A percentile compares a stretch with the other conserved stretches of the same genome.
These are phyloP conservation scores for Cremastinae sp. DNA, from an alignment of 2,888 invertebrate genomes.

Conservation along the genomic window DNA sequence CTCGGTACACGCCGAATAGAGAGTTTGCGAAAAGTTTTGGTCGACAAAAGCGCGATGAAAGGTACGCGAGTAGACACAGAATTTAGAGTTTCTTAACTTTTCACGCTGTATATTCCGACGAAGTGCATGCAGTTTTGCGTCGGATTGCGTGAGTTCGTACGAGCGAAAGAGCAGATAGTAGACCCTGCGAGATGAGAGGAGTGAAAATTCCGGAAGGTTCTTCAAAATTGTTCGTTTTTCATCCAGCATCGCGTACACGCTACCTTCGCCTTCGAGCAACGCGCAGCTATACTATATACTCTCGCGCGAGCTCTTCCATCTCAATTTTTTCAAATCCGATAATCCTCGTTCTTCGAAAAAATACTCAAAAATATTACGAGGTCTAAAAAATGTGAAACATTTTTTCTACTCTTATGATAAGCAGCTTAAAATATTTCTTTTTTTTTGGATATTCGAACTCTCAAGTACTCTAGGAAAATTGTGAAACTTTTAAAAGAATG, in stretches of 20 bases:
- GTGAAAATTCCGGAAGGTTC: conserved; percentile 56
- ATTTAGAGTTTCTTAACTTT: conserved; percentile 65
- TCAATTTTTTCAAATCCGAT: no score
- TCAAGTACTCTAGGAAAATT: no score
- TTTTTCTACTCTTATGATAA: no score
- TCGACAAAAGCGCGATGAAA: conserved; percentile 44
- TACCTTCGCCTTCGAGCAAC: conserved; percentile 43
- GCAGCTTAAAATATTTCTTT: no score
- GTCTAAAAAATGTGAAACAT: no score
- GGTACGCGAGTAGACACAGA: conserved; percentile 54
- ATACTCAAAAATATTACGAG: no score
- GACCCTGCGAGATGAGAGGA: conserved; percentile 25
- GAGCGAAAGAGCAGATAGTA: neutral
- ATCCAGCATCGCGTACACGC: conserved; percentile 45
- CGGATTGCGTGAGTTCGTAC: conserved; percentile 26
- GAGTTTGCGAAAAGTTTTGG: no score
- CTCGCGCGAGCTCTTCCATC: neutral
- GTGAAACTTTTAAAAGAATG: no score
- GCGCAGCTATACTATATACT: conserved; percentile 36
- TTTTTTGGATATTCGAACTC: no score
- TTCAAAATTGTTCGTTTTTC: conserved; percentile 65
- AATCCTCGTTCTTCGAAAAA: no score
- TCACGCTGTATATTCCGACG: conserved; percentile 24
- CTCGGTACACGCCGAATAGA: no score
- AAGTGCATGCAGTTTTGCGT: conserved; percentile 33